phyloP scores from a whole-genome alignment of 2,888 invertebrate species.

The Melolontha melolontha region DNA sequence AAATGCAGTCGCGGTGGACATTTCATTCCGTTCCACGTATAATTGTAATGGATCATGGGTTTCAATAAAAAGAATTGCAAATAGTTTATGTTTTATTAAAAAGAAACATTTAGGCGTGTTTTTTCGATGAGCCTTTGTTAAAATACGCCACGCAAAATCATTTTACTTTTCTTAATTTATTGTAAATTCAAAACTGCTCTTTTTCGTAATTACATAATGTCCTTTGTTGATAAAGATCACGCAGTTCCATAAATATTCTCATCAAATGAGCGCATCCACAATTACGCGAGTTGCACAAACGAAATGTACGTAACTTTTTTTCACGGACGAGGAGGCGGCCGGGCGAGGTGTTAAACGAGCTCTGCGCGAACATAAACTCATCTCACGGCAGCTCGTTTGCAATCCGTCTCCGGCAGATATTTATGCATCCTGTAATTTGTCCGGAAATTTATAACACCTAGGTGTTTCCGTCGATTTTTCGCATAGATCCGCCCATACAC shows the following conservation, averaged over 20 bases:
- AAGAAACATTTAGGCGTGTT: too few species aligned
- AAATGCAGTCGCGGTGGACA: too few species aligned
- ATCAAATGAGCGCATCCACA: neutral
- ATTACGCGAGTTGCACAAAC: constrained; percentile 5
- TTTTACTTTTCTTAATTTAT: too few species aligned
- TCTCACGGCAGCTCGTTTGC: constrained; percentile 7
- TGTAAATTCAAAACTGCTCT: too few species aligned
- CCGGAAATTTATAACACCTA: constrained; percentile 22
- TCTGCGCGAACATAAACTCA: neutral
- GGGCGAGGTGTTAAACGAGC: constrained; percentile 10
- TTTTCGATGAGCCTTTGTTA: too few species aligned
- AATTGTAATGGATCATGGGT: too few species aligned
- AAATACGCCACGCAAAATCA: too few species aligned
- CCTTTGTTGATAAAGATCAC: too few species aligned
- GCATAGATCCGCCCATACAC: neutral
- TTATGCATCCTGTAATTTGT: constrained; percentile 35
- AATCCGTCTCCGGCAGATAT: constrained; percentile 4
- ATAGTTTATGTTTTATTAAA: too few species aligned
- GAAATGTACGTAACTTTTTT: constrained; percentile 2
- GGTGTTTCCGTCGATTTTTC: constrained; percentile 26
- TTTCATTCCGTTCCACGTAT: too few species aligned
- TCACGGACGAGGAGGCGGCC: constrained; percentile 4
- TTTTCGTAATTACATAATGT: too few species aligned
- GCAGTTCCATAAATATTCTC: neutral
- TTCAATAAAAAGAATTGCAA: too few species aligned